Conservation (phyloP, 2,797 vertebrate genomes). For the Aeoliscus strigatus region DNA sequence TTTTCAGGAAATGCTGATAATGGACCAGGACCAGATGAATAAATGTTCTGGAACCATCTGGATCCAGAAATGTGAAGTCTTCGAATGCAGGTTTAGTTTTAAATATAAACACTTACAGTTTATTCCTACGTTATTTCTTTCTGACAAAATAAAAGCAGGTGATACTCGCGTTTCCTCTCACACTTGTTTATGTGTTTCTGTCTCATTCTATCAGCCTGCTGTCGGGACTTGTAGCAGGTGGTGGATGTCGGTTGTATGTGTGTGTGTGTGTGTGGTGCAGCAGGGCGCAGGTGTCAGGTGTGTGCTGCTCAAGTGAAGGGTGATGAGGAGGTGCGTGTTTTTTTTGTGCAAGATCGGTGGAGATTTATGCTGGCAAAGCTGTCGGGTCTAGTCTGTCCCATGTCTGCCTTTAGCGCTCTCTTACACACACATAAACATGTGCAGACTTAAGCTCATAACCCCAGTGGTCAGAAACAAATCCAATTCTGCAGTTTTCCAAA, state of each 20-base stretch:
- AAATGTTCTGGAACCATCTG: no score
- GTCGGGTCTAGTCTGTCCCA: constrained; percentile 30
- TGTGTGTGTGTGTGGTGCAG: constrained; percentile 3
- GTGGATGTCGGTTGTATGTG: no score
- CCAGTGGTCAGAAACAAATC: neutral
- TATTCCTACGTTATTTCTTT: no score
- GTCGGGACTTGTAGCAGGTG: constrained; percentile 50
- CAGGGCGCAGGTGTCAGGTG: constrained; percentile 33
- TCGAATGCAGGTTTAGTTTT: no score
- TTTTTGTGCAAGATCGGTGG: constrained; percentile 22
- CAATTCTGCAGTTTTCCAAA: no score
- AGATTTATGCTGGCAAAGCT: constrained; percentile 30
- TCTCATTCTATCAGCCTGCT: constrained; percentile 16
- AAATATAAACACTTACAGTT: no score
- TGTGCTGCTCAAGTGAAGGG: constrained; percentile 21
- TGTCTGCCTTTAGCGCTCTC: constrained; percentile 26
- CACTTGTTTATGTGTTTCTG: constrained; percentile 5
- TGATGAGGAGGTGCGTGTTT: constrained; percentile 28
- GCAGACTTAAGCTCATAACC: constrained; percentile 1
- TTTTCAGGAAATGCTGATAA: no score
- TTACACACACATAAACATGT: constrained; percentile 2
- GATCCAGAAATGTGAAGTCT: no score
- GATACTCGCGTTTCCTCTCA: constrained; percentile 1
- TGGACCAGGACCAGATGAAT: no score
- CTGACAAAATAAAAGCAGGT: no score